Evolutionary conservation across 2,888 invertebrate genomes (phyloP), one percentile per base, ranked within the genome.

Genomic region (Lasioglossum calceatum): DNA sequence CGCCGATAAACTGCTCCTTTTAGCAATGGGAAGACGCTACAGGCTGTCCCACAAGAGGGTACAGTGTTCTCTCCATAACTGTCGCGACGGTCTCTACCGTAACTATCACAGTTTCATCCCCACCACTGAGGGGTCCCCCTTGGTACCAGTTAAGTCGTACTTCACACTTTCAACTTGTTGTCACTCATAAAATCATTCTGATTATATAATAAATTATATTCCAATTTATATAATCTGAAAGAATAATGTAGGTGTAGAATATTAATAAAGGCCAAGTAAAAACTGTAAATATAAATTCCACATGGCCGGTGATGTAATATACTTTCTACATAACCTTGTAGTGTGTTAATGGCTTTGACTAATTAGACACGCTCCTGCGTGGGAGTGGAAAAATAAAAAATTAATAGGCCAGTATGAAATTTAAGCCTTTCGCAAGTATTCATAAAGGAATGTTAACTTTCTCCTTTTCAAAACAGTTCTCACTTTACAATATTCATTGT

Each of bases 21-120:
- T 72, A 61, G 16, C 72, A 4, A 73, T n/a, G 54, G 27, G 39
- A 81, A 81, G 76, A 78, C 50, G 47, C n/a, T 74, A 64, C n/a
- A 54, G 54, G n/a, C 3, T 54, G 54, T 54, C 54, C n/a, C 54
- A 10, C 7, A 54, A 10, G n/a, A 54, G n/a, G 54, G 23, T 8
- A 54, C n/a, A 50, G 19, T 50, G 19, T 50, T 50, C 50, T 19
- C 50, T 50, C 50, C 50, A 19, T 50, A 50, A 50, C 19, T 19
- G 50, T 50, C 50, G 50, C 19, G 19, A 7, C 19, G 7, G 7
- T 50, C 16, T 19, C 50, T 19, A 50, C 16, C 19, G 19, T 50
- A 50, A 50, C 19, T 50, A 7, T 50, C 50, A 23, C 7, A 23
- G 0, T 50, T 50, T 19, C 2, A 50, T 19, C 50, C 47, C 19